Evolutionary conservation across 53 echinoderm and acorn worm genomes (phyloP), one percentile per base, ranked within the genome.

Genomic region (Paracentrotus lividus): DNA sequence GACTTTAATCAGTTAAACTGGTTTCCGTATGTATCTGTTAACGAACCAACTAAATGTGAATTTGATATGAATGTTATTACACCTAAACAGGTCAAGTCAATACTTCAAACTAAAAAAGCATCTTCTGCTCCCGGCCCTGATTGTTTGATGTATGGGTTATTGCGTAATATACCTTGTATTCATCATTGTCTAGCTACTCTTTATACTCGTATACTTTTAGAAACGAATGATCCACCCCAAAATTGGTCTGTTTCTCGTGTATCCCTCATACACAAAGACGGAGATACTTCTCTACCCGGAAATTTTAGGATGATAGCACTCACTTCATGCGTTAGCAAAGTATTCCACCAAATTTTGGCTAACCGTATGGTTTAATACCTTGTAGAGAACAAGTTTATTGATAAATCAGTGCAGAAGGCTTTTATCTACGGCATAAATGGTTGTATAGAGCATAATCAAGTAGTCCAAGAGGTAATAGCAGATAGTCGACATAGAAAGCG

Each of bases 381-480:
- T 3, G 66, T 84, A 32, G 52, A 53, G n/a, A 95, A 93, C 49
- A 90, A 90, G 0, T 65, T 93, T 61, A 58, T 95, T 57, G 92
- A 95, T 60, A 65, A 78, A 20, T 45, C 36, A 7, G n/a, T 89
- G 5, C 95, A 95, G 42, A 95, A 95, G 57, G 95, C 95, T 8
- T 95, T 89, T 66, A 85, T 95, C 8, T 42, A 85, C 5, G 49
- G 49, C 32, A 67, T 86, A n/a, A 85, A 88, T 21, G 88, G 93
- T 1, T 93, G 93, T 72, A 51, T 93, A n/a, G 93, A 93, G 24
- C 93, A 93, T 56, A 93, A 93, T 34, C 88, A 93, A 53, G 93
- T 93, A 15, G 5, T 93, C 1, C 93, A 93, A 6, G 93, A 93
- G 61, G 24, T 85, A 31, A 33, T 93, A n/a, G n/a, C 32, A 29